phyloP scores from a whole-genome alignment of 2,113 vertebrate genomes.

The Tauraco erythrolophus region DNA sequence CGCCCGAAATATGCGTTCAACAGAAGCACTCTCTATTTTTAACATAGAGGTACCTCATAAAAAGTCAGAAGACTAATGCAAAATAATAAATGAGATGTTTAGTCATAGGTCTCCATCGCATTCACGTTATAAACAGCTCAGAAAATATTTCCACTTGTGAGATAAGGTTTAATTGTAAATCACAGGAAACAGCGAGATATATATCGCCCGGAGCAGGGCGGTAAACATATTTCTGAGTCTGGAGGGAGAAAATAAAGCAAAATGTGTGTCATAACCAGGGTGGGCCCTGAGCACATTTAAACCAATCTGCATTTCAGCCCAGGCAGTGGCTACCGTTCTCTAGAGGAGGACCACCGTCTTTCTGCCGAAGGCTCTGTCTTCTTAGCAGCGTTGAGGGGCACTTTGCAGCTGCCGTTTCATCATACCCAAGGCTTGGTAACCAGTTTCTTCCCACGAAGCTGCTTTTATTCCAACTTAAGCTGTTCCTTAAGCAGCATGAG shows the following conservation, averaged over 20 bases:
- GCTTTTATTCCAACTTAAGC: constrained; percentile 38
- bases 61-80: constrained; percentile 35
- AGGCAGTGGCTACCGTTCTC: neutral
- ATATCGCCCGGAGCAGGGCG: neutral
- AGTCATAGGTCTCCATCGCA: constrained; percentile 47
- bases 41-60: constrained; percentile 18
- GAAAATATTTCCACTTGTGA: constrained; percentile 15
- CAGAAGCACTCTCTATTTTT: constrained; percentile 35
- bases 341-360: neutral
- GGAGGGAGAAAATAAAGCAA: constrained; percentile 43
- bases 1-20: neutral
- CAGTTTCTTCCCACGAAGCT: constrained; percentile 33
- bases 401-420: neutral
- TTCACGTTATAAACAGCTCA: neutral
- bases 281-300: neutral
- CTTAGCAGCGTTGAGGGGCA: neutral
- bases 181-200: constrained; percentile 36
- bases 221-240: constrained; percentile 47
- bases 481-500: constrained; percentile 21
- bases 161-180: constrained; percentile 45
- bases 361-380: neutral
- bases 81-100: constrained; percentile 65
- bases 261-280: neutral
- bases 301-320: neutral
- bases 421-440: constrained; percentile 35